phyloP scores from a whole-genome alignment of 1,140 invertebrate genomes.

The Zaprionus capensis region DNA sequence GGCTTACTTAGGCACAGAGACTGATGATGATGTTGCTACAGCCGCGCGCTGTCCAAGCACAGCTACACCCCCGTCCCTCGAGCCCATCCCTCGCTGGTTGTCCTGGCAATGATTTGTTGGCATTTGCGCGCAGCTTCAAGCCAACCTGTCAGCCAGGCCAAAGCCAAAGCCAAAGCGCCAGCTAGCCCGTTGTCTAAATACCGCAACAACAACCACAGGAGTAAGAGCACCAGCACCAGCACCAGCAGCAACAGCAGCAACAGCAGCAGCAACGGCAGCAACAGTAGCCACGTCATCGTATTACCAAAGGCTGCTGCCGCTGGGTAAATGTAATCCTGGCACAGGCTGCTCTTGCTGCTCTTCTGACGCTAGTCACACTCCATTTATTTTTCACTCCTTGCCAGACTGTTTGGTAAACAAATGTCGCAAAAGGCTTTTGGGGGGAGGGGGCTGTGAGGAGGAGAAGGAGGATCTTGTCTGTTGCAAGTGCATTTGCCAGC shows the following conservation, averaged over 20 bases:
- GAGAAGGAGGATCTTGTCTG: neutral
- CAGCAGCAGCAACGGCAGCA: constrained; percentile 41
- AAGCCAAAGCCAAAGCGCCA: constrained; percentile 13
- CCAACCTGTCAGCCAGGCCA: constrained; percentile 25
- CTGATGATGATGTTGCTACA: constrained; percentile 71
- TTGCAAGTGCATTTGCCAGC: constrained; percentile 60
- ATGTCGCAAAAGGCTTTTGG: constrained; percentile 31
- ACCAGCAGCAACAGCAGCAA: constrained; percentile 1
- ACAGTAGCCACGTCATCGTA: constrained; percentile 60
- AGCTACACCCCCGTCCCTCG: constrained; percentile 18
- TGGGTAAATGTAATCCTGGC: constrained; percentile 74
- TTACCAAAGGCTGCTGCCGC: constrained; percentile 67
- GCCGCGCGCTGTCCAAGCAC: constrained; percentile 21
- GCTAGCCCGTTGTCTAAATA: constrained; percentile 43
- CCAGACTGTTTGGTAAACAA: constrained; percentile 51
- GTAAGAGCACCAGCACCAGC: constrained; percentile 12
- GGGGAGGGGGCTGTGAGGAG: neutral
- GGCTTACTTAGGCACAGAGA: constrained; percentile 71
- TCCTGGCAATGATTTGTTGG: constrained; percentile 78
- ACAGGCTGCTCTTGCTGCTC: constrained; percentile 40
- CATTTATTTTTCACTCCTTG: constrained; percentile 81
- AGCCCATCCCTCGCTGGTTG: constrained; percentile 40
- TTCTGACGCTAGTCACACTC: constrained; percentile 63
- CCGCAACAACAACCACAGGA: constrained; percentile 31
- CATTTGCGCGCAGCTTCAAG: constrained; percentile 62